These are phyloP conservation scores for Sycophila texana DNA, from an alignment of 2,888 invertebrate species.

Conservation along the genomic window DNA sequence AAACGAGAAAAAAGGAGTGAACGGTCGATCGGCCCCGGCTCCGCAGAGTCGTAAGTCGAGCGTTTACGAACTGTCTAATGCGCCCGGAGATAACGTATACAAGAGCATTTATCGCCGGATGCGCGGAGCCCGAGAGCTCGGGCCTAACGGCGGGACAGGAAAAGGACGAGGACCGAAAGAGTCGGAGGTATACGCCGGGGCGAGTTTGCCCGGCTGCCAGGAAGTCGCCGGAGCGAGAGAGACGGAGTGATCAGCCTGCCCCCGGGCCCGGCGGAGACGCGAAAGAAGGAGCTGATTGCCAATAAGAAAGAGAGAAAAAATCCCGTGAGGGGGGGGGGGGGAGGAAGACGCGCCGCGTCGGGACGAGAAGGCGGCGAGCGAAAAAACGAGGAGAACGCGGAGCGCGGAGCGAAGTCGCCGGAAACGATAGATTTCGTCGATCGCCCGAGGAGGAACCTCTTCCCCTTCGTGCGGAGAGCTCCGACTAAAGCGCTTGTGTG, in stretches of 20 bases:
- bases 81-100: conserved; percentile 38
- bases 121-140: conserved; percentile 8
- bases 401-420: conserved; percentile 6
- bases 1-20: background rate
- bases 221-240: conserved; percentile 27
- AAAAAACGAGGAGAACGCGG: background rate
- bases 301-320: conserved; percentile 46
- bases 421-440: conserved; percentile 56
- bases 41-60: conserved; percentile 8
- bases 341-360: no score
- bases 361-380: background rate
- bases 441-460: conserved; percentile 25
- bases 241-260: conserved; percentile 14
- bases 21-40: background rate
- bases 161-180: conserved; percentile 25
- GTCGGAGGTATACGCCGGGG: background rate
- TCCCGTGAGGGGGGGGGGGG: background rate
- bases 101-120: conserved; percentile 55
- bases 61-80: conserved; percentile 33
- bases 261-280: conserved; percentile 24
- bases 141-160: conserved; percentile 20
- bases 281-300: conserved; percentile 53
- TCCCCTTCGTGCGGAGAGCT: background rate
- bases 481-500: conserved; percentile 9
- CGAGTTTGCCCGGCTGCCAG: conserved; percentile 36